Evolutionary conservation across 2,113 vertebrate genomes (phyloP).

Genomic region (Dendrocopos noguchii): DNA sequence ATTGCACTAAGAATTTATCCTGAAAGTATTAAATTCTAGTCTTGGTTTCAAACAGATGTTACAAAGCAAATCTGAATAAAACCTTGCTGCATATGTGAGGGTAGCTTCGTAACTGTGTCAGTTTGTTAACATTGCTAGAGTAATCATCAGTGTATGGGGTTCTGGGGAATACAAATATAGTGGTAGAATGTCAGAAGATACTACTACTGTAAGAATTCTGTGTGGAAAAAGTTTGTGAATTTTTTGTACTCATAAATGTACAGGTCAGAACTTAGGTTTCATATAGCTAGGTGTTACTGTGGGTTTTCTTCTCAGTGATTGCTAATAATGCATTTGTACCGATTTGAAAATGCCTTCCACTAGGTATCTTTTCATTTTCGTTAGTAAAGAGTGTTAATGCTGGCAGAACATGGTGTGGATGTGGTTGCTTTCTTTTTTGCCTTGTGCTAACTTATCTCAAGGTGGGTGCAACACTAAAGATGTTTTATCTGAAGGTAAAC

Average conservation of each 20-base stretch:
- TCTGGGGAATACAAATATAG: not conserved
- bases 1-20: not conserved
- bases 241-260: not conserved
- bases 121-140: not conserved
- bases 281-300: not conserved
- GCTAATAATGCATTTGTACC: not conserved
- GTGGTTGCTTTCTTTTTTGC: not conserved
- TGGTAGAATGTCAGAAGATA: not conserved
- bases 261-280: not conserved
- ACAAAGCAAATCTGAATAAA: not conserved
- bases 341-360: not conserved
- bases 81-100: not conserved
- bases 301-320: not conserved
- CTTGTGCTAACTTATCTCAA: not conserved
- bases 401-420: not conserved
- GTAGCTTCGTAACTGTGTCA: not conserved
- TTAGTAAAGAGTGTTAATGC: not conserved
- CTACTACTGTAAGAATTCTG: rapidly evolving
- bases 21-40: not conserved
- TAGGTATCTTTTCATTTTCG: not conserved
- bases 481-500: not conserved
- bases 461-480: not conserved
- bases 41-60: not conserved
- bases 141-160: rapidly evolving
- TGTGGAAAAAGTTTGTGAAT: not conserved